Evolutionary conservation across 2,797 vertebrate species (phyloP).

Genomic region (Platalea minor): DNA sequence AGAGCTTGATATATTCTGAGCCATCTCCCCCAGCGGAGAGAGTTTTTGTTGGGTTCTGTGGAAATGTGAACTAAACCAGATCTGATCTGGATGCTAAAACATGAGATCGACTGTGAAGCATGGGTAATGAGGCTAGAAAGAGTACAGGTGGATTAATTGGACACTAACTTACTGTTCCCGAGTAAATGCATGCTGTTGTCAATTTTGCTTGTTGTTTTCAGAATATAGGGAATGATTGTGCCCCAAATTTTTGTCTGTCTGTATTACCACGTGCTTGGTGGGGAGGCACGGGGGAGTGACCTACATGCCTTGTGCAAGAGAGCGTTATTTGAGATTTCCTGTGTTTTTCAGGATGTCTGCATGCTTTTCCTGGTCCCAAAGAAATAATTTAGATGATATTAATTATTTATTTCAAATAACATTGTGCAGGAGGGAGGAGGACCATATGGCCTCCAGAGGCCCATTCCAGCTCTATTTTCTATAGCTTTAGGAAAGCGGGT

Average conservation of each 20-base stretch:
- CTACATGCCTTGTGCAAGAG: background rate
- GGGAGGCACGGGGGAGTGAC: background rate
- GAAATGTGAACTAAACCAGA: background rate
- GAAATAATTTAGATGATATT: background rate
- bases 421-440: background rate
- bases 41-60: background rate
- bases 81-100: background rate
- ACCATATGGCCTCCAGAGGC: background rate
- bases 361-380: background rate
- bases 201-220: background rate
- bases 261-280: background rate
- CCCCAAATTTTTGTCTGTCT: background rate
- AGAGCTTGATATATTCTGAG: background rate
- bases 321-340: background rate
- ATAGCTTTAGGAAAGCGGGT: background rate
- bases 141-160: background rate
- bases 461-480: background rate
- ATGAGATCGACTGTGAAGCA: background rate
- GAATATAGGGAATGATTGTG: background rate
- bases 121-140: background rate
- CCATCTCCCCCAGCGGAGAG: accelerated
- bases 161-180: background rate
- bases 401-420: background rate
- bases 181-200: background rate
- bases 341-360: background rate